A percentile compares a stretch with the other conserved stretches of the same genome.
Evolutionary conservation across 2,888 invertebrate species (phyloP).

Genomic region (Cybosia mesomella): DNA sequence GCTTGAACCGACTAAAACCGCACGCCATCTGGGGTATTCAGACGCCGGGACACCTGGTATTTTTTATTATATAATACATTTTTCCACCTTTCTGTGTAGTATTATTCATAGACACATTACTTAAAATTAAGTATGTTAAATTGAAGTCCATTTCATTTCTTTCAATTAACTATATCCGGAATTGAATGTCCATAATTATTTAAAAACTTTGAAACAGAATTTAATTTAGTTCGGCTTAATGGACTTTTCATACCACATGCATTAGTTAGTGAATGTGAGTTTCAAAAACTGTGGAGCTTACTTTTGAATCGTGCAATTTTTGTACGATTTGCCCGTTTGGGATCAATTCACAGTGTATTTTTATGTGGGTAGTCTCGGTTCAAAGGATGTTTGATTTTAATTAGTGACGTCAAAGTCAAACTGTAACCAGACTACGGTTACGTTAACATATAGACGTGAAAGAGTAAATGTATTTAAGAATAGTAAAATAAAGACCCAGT

Average conservation of each 20-base stretch:
- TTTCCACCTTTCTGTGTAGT: background rate
- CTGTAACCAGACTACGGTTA: too few relatives aligned
- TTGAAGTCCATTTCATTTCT: constrained; percentile 2
- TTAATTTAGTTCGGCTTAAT: constrained; percentile 6
- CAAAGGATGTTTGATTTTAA: too few relatives aligned
- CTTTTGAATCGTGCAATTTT: background rate
- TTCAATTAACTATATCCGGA: background rate
- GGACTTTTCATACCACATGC: background rate
- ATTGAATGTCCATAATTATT: constrained; percentile 10
- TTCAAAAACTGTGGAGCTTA: background rate
- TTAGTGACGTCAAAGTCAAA: too few relatives aligned
- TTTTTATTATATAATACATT: background rate
- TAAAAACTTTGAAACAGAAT: background rate
- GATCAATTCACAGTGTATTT: background rate
- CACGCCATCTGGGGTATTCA: too few relatives aligned
- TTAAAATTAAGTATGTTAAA: background rate
- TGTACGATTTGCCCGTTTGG: background rate
- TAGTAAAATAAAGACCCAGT: too few relatives aligned
- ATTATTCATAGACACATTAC: constrained; percentile 3
- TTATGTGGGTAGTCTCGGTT: too few relatives aligned
- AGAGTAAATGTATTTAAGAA: too few relatives aligned
- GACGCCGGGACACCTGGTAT: too few relatives aligned
- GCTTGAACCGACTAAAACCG: too few relatives aligned
- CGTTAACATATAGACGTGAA: too few relatives aligned
- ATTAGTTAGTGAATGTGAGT: background rate